Conservation (phyloP, 2,888 invertebrate genomes). For the Drosophila acutilabella region DNA sequence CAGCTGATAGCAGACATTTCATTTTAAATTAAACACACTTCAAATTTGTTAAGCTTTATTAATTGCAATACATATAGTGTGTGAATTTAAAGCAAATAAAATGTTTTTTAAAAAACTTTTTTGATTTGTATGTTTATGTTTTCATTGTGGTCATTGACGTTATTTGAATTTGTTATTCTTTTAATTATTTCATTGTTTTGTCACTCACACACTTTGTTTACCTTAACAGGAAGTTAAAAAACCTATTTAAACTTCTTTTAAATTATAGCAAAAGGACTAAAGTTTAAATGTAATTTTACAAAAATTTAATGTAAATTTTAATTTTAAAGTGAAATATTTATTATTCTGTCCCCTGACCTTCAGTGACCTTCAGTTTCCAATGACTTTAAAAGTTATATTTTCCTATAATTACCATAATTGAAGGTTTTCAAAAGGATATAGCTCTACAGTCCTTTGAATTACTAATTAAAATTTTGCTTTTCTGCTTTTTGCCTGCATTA, state of each 20-base stretch:
- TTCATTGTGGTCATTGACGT: neutral
- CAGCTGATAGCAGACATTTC: conserved; percentile 41
- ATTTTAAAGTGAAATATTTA: too few species aligned
- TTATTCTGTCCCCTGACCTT: too few species aligned
- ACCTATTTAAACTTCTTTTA: too few species aligned
- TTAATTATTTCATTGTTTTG: conserved; percentile 2
- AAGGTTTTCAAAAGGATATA: neutral
- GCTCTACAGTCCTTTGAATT: neutral
- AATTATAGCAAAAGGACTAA: too few species aligned
- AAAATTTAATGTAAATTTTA: too few species aligned
- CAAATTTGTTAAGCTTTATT: conserved; percentile 21
- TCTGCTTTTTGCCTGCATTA: neutral
- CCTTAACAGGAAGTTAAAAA: too few species aligned
- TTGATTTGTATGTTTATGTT: neutral
- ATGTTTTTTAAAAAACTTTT: neutral
- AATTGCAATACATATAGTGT: conserved; percentile 1
- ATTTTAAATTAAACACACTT: conserved; percentile 53
- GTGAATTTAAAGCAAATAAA: too few species aligned
- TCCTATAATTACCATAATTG: neutral
- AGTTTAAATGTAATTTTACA: too few species aligned
- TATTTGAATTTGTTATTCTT: neutral
- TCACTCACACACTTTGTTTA: too few species aligned
- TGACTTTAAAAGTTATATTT: too few species aligned
- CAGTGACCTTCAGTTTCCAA: too few species aligned
- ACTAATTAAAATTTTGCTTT: neutral